These are phyloP conservation scores for Prunella fulvescens DNA, from an alignment of 2,113 vertebrate species.

Conservation along the genomic window DNA sequence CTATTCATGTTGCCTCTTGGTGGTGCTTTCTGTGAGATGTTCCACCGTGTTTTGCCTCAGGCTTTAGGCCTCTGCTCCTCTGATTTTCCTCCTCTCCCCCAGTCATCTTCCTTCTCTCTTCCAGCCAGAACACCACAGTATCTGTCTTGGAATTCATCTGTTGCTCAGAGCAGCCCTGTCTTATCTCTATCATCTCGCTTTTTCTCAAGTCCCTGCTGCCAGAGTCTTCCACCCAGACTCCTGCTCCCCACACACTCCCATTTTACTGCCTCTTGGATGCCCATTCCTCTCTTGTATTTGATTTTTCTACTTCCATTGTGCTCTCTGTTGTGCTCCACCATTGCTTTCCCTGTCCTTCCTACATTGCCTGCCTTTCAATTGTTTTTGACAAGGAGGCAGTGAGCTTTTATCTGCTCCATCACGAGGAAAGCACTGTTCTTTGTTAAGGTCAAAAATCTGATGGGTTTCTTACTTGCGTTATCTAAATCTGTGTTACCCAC, in stretches of 20 bases:
- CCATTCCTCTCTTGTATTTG: background rate
- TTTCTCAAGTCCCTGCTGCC: background rate
- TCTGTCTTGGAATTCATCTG: background rate
- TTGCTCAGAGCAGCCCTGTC: background rate
- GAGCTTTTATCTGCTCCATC: background rate
- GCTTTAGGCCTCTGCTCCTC: background rate
- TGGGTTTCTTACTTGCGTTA: background rate
- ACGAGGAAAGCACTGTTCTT: background rate
- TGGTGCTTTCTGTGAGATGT: background rate
- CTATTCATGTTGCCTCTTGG: background rate
- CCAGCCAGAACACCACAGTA: background rate
- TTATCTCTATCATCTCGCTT: rapidly evolving
- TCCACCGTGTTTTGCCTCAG: background rate
- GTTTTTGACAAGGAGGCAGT: background rate
- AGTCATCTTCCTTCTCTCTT: background rate
- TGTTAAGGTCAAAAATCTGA: background rate
- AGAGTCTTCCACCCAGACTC: background rate
- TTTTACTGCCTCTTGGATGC: background rate
- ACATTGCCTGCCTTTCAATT: background rate
- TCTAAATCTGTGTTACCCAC: background rate
- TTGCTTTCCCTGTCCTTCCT: background rate
- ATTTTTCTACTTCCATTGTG: background rate
- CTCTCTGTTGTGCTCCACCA: background rate
- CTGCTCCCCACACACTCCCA: rapidly evolving
- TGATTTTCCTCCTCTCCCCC: background rate